phyloP scores from a whole-genome alignment of 2,888 invertebrate genomes.

The Opisthograptis luteolata region DNA sequence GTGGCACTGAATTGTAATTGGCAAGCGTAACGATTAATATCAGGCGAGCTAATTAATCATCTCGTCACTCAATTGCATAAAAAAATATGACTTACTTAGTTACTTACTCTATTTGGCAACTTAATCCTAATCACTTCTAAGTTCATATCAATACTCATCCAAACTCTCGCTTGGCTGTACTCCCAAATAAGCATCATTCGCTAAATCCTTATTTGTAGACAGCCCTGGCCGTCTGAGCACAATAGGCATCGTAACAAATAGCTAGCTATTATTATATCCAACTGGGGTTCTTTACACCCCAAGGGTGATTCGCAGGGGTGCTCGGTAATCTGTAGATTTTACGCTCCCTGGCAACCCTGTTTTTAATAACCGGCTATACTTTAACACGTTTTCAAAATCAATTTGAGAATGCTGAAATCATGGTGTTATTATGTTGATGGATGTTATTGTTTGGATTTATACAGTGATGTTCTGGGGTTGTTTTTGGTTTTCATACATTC shows the following conservation, averaged over 20 bases:
- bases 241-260: constrained; percentile 78
- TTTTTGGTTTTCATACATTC: constrained; percentile 15
- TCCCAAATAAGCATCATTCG: constrained; percentile 32
- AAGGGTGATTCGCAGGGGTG: constrained; percentile 63
- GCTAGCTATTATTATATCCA: constrained; percentile 67
- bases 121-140: constrained; percentile 26
- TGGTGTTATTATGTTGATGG: constrained; percentile 39
- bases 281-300: constrained; percentile 60
- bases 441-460: constrained; percentile 29
- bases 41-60: too few relatives aligned
- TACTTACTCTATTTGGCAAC: background rate
- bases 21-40: too few relatives aligned
- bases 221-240: constrained; percentile 73
- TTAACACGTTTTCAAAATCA: constrained; percentile 72
- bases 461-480: constrained; percentile 10
- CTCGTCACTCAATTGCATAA: too few relatives aligned
- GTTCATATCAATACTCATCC: constrained; percentile 32
- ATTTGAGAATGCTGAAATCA: constrained; percentile 39
- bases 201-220: constrained; percentile 50
- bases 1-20: too few relatives aligned
- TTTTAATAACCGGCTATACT: constrained; percentile 76
- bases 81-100: too few relatives aligned
- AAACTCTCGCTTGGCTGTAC: constrained; percentile 41
- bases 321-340: constrained; percentile 83
- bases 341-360: constrained; percentile 70